Percentiles rank a stretch among this genome's conserved stretches.
phyloP scores from a whole-genome alignment of 2,888 invertebrate genomes.

The Hyalella azteca region DNA sequence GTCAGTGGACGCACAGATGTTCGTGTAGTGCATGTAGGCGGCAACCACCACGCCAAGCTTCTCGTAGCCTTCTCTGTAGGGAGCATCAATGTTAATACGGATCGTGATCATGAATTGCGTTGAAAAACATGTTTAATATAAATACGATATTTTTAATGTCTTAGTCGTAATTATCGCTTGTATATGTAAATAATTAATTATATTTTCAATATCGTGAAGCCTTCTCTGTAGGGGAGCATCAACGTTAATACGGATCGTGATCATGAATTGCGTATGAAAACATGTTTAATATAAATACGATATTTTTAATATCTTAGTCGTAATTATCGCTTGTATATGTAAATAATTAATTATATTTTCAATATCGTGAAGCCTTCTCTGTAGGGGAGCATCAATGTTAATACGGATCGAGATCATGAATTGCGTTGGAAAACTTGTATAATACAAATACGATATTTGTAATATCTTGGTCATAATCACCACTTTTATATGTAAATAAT shows the following conservation, averaged over 20 bases:
- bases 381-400: slow-evolving; percentile 59
- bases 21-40: slow-evolving; percentile 92
- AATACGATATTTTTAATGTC: too few species aligned
- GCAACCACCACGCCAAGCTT: slow-evolving; percentile 86
- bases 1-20: slow-evolving; percentile 79
- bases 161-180: too few species aligned
- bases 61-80: slow-evolving; percentile 78
- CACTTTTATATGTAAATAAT: too few species aligned
- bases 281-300: too few species aligned
- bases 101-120: neutral
- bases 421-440: neutral
- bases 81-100: slow-evolving; percentile 56
- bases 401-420: neutral
- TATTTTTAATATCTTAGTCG: too few species aligned
- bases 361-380: slow-evolving; percentile 84
- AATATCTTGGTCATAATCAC: too few species aligned
- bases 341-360: too few species aligned
- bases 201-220: too few species aligned
- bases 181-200: too few species aligned
- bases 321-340: too few species aligned
- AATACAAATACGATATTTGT: too few species aligned
- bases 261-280: neutral
- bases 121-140: too few species aligned
- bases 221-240: slow-evolving; percentile 70
- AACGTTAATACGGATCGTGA: neutral